Evolutionary conservation across 2,888 invertebrate species (phyloP).

Genomic region (Hypomecis atomaria): DNA sequence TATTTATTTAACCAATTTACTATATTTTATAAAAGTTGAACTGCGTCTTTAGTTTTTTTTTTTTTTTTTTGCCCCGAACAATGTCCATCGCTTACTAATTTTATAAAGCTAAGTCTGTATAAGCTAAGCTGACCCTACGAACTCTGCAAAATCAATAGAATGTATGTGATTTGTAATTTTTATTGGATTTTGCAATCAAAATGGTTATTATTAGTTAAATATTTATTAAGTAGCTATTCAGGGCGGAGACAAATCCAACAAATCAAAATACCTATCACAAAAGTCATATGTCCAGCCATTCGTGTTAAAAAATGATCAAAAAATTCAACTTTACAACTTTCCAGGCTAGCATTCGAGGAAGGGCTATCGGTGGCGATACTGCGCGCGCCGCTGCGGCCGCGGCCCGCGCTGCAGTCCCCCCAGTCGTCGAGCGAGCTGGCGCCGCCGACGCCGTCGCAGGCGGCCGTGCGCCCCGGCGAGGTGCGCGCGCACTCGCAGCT

Average conservation of each 20-base stretch:
- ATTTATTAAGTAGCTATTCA: too few species aligned
- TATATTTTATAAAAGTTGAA: not conserved
- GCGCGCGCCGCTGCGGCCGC: conserved; percentile 89
- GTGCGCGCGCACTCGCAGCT: not conserved
- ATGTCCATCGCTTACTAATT: too few species aligned
- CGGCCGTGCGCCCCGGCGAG: not conserved
- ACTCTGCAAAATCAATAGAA: too few species aligned
- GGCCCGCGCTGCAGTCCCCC: conserved; percentile 26
- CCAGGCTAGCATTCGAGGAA: conserved; percentile 94
- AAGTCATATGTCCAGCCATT: not conserved
- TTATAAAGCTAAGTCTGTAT: too few species aligned
- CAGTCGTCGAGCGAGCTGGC: not conserved
- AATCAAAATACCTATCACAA: too few species aligned
- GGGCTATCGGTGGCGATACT: conserved; percentile 95
- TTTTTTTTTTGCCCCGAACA: too few species aligned
- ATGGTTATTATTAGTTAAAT: too few species aligned
- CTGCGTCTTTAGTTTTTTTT: too few species aligned
- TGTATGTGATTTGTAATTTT: too few species aligned
- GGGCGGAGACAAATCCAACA: too few species aligned
- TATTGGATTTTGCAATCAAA: too few species aligned
- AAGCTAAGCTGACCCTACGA: too few species aligned
- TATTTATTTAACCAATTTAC: not conserved
- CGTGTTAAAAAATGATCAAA: not conserved
- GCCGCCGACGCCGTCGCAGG: not conserved
- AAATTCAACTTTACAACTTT: not conserved